Conservation (phyloP, 2,888 invertebrate species). For the Sipha maydis region DNA sequence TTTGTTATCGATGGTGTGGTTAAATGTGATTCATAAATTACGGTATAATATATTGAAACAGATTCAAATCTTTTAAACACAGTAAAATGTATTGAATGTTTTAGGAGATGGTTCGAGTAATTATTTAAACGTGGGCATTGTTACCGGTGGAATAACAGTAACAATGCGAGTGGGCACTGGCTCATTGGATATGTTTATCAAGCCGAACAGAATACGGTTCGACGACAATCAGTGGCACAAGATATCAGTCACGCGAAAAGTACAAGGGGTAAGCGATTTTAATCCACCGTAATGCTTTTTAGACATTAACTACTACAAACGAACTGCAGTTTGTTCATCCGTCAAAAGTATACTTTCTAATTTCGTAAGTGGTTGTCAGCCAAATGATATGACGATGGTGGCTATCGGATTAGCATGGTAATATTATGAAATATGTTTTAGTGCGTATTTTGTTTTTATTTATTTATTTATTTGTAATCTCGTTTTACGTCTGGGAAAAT, state of each 20-base stretch:
- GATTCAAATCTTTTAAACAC: no score
- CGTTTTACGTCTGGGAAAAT: background rate
- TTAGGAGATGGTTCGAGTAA: slow-evolving; percentile 81
- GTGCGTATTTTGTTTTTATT: slow-evolving; percentile 18
- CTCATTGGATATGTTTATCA: slow-evolving; percentile 88
- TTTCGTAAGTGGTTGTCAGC: slow-evolving; percentile 46
- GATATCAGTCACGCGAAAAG: slow-evolving; percentile 86
- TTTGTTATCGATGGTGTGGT: no score
- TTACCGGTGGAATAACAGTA: slow-evolving; percentile 87
- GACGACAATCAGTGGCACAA: slow-evolving; percentile 98
- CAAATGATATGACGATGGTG: background rate
- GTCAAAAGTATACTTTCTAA: slow-evolving; percentile 48
- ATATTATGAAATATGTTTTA: background rate
- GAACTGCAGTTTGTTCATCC: background rate
- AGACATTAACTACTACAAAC: slow-evolving; percentile 23
- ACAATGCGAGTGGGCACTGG: slow-evolving; percentile 92
- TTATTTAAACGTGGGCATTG: slow-evolving; percentile 87
- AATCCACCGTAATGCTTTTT: slow-evolving; percentile 32
- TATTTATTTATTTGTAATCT: background rate
- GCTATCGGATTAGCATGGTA: background rate
- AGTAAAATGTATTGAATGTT: slow-evolving; percentile 65
- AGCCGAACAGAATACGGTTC: slow-evolving; percentile 87
- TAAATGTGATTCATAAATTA: no score
- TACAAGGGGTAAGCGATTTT: slow-evolving; percentile 81
- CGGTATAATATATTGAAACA: no score